Conservation (phyloP, 2,113 vertebrate species). For the Trichechus manatus region DNA sequence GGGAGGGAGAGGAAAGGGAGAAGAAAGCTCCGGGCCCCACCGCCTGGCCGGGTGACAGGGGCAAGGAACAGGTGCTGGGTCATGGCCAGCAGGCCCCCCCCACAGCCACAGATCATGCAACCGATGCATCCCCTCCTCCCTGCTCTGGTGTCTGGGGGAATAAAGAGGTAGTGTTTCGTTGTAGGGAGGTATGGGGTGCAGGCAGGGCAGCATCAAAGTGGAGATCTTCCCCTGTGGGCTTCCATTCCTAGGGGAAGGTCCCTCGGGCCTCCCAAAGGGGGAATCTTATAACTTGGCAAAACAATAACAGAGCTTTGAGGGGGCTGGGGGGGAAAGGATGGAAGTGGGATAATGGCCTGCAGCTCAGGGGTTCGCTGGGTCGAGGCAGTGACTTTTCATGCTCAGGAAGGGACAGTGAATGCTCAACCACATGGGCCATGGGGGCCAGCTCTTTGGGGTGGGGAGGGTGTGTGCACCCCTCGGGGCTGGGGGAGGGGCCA, state of each 20-base stretch:
- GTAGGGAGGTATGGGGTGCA: neutral
- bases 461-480: neutral
- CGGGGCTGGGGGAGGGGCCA: rapidly evolving
- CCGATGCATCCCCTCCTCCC: neutral
- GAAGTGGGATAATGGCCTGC: neutral
- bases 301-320: rapidly evolving
- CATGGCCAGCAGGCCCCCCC: neutral
- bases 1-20: slow-evolving; percentile 59
- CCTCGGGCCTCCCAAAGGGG: rapidly evolving
- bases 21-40: neutral
- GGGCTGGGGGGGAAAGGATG: rapidly evolving
- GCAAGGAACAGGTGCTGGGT: neutral
- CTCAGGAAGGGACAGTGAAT: neutral
- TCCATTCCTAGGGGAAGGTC: neutral
- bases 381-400: neutral
- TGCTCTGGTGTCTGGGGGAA: neutral
- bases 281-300: rapidly evolving
- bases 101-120: neutral
- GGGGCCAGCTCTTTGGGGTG: neutral
- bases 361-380: neutral
- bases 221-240: neutral
- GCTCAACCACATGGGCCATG: rapidly evolving
- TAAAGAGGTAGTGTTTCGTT: neutral
- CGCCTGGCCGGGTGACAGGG: no score
- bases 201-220: neutral